Percentiles rank a stretch among this genome's conserved stretches.
These are phyloP conservation scores for Andrena dorsata DNA, from an alignment of 2,888 invertebrate species.

Conservation along the genomic window DNA sequence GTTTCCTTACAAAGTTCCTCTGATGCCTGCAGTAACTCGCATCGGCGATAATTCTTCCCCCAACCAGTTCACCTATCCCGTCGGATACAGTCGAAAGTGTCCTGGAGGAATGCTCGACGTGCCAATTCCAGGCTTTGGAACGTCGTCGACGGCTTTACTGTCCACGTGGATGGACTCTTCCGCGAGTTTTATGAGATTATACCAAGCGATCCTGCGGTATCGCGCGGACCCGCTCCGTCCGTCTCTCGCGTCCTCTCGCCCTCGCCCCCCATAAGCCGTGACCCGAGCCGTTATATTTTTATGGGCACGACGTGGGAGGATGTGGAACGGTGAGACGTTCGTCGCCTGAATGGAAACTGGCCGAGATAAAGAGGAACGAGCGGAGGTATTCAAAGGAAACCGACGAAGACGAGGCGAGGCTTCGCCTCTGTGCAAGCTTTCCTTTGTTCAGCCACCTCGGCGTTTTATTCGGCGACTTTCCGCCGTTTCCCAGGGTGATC, in stretches of 20 bases:
- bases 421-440: neutral
- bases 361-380: conserved; percentile 44
- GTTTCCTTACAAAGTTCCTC: neutral
- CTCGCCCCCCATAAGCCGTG: conserved; percentile 50
- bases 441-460: neutral
- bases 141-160: conserved; percentile 56
- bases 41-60: conserved; percentile 13
- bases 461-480: neutral
- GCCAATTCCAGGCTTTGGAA: conserved; percentile 43
- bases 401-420: neutral
- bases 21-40: neutral
- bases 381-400: conserved; percentile 34
- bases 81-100: conserved; percentile 36
- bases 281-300: conserved; percentile 75
- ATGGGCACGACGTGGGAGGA: conserved; percentile 63
- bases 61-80: conserved; percentile 14
- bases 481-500: neutral
- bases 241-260: conserved; percentile 1
- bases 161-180: conserved; percentile 60
- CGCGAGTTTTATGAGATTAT: conserved; percentile 70
- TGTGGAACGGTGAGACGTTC: conserved; percentile 43
- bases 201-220: conserved; percentile 64
- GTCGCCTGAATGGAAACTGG: conserved; percentile 51
- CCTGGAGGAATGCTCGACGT: conserved; percentile 27
- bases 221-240: conserved; percentile 25